Evolutionary conservation across 2,113 vertebrate genomes (phyloP).

Genomic region (Delphinapterus leucas): DNA sequence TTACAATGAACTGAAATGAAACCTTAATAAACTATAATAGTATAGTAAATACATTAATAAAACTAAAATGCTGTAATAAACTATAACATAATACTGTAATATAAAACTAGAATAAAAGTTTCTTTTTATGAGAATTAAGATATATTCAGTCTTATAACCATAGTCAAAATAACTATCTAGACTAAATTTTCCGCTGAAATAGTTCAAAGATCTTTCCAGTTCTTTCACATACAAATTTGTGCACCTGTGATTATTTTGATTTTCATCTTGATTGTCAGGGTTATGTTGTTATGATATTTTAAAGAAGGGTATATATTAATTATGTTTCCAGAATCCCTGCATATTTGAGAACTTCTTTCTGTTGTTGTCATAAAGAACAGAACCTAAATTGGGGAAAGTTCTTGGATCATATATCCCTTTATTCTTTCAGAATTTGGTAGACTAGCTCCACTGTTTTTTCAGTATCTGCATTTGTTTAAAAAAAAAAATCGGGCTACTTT

Average conservation of each 20-base stretch:
- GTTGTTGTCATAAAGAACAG: not conserved
- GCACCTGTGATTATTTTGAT: not conserved
- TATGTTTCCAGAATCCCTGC: not conserved
- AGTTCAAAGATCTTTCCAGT: not conserved
- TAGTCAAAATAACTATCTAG: constrained; percentile 1
- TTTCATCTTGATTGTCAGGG: not conserved
- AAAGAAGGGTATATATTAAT: not conserved
- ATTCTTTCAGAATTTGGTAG: not conserved
- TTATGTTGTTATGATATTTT: not conserved
- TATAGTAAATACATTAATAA: constrained; percentile 42
- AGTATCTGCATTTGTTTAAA: not conserved
- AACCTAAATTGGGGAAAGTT: not conserved
- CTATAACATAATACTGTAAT: not conserved
- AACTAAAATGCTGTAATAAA: constrained; percentile 55
- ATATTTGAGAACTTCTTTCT: not conserved
- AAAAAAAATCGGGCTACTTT: not conserved
- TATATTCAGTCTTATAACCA: not conserved
- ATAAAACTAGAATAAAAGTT: constrained; percentile 30
- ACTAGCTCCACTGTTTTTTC: not conserved
- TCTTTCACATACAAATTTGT: not conserved
- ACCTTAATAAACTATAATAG: constrained; percentile 33
- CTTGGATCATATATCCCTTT: not conserved
- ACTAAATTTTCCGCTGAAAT: not conserved
- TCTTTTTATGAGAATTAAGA: constrained; percentile 45
- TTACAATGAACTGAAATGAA: constrained; percentile 50